Percentiles rank a stretch among this genome's conserved stretches.
Evolutionary conservation across 2,797 vertebrate species (phyloP).

Genomic region (Alouatta caraya): DNA sequence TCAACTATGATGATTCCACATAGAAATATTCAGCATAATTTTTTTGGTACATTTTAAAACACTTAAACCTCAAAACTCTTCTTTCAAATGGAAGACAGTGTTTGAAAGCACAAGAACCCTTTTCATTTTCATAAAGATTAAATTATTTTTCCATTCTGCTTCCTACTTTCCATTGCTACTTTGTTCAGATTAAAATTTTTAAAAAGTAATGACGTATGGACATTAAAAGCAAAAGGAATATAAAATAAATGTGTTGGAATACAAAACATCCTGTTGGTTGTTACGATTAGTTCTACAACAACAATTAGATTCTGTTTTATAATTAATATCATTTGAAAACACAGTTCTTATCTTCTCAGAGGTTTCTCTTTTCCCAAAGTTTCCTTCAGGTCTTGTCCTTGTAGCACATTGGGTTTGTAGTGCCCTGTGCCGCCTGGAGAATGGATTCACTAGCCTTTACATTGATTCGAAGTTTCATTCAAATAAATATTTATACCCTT

Average conservation of each 20-base stretch:
- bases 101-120: not conserved
- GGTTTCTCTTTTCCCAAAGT: not conserved
- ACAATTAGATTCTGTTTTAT: not conserved
- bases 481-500: constrained; percentile 34
- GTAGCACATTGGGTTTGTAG: not conserved
- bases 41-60: constrained; percentile 28
- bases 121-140: not conserved
- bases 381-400: not conserved
- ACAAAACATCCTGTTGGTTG: not conserved
- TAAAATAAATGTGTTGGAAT: constrained; percentile 41
- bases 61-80: not conserved
- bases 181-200: not conserved
- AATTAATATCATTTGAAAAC: not conserved
- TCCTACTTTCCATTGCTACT: not conserved
- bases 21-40: not conserved
- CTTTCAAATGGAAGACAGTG: not conserved
- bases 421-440: not conserved
- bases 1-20: not conserved
- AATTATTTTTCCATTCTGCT: not conserved
- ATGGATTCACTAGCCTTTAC: constrained; percentile 20
- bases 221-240: constrained; percentile 42
- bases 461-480: not conserved
- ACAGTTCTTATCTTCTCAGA: not conserved
- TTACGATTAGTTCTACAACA: constrained; percentile 6
- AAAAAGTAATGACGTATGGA: not conserved